Conservation (phyloP, 2,797 vertebrate species). For the Silurus lanzhouensis region DNA sequence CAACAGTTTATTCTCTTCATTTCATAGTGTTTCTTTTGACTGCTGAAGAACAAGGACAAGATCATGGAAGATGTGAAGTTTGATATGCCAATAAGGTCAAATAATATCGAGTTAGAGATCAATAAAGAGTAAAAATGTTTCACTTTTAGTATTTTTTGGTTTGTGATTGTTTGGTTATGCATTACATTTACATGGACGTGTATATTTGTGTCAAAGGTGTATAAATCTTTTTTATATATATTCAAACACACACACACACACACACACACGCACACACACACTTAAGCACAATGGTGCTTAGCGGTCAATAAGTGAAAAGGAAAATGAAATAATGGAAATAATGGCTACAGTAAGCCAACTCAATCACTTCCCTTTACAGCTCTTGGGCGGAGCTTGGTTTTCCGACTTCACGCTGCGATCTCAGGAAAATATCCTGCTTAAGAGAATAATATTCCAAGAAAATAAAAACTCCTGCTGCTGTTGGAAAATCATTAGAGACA, state of each 20-base stretch:
- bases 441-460: neutral
- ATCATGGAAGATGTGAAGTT: too few species aligned
- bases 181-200: too few species aligned
- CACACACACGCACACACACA: slow-evolving; percentile 1
- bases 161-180: too few species aligned
- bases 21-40: too few species aligned
- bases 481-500: neutral
- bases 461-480: neutral
- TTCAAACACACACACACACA: neutral
- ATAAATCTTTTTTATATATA: neutral
- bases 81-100: too few species aligned
- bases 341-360: neutral
- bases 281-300: neutral
- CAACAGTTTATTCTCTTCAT: too few species aligned
- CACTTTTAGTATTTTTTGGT: too few species aligned
- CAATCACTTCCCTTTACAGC: neutral
- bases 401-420: neutral
- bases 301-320: neutral
- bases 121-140: too few species aligned
- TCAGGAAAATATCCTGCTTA: neutral
- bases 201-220: too few species aligned
- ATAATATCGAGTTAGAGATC: too few species aligned
- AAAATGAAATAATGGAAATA: neutral
- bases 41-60: too few species aligned
- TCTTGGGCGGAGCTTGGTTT: neutral